Evolutionary conservation across 2,797 vertebrate species (phyloP).

Genomic region (Alca torda): DNA sequence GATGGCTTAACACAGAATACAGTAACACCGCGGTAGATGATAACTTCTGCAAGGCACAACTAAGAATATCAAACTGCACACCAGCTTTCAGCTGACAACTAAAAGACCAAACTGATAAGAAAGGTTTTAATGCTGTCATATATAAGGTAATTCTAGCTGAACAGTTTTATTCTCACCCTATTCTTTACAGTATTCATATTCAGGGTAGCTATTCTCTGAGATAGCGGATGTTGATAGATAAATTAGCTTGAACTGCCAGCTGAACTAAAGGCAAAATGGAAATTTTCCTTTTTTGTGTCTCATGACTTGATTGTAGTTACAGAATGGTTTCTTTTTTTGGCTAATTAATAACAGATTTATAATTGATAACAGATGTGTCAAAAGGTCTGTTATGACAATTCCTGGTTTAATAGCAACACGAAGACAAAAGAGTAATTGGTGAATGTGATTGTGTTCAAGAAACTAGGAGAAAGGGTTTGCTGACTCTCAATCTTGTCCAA

Average conservation of each 20-base stretch:
- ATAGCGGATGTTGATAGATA: background rate
- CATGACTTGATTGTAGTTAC: background rate
- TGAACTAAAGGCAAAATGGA: background rate
- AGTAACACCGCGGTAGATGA: fast-evolving
- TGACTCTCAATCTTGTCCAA: conserved; percentile 77
- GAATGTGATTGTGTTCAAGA: conserved; percentile 80
- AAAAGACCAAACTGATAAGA: background rate
- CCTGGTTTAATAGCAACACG: conserved; percentile 71
- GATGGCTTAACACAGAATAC: background rate
- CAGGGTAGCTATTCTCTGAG: background rate
- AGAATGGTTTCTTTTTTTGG: background rate
- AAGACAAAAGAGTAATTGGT: conserved; percentile 78
- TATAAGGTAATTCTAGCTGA: background rate
- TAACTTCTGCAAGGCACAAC: conserved; percentile 66
- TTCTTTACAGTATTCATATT: background rate
- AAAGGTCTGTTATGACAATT: background rate
- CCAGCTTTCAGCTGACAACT: background rate
- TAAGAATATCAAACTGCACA: conserved; percentile 36
- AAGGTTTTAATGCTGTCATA: background rate
- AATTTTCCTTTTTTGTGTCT: background rate
- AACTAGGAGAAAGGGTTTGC: conserved; percentile 80
- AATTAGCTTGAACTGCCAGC: background rate
- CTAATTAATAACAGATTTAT: background rate
- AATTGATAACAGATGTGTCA: conserved; percentile 19
- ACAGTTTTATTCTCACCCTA: background rate